Base-by-base conservation (phyloP, 2,113 vertebrate species). In the Gopherus flavomarginatus region DNA sequence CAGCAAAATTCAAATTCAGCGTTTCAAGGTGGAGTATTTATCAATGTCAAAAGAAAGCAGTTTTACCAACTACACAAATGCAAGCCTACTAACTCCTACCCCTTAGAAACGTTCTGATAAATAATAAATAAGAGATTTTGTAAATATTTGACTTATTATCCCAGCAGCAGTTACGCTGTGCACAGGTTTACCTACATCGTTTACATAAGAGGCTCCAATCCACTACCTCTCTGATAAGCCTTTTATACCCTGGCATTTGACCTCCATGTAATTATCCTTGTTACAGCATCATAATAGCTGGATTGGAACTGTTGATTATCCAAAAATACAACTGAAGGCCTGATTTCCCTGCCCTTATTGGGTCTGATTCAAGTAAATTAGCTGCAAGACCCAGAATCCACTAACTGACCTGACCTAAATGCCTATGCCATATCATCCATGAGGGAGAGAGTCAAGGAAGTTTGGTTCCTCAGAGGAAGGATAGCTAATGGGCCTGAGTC, bases 251-350 rank as follows among this genome's bases (percentile, higher is more conserved):
- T 62, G 81, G 94, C 90, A 90, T 96, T 83, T 95, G 95, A 96
- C 92, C 94, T 94, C 90, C 84, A 95, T 93, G 92, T 94, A 90
- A 90, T 91, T 92, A 97, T 95, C 96, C 96, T 79, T 87, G 90
- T 97, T 97, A 97, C 78, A 78, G 49, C 80, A 91, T 96, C 94
- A 2, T 85, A 91, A 92, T 2, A 94, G 88, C 27, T 79, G 79
- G 82, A 85, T 50, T 62, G n/a, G 47, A 90, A 52, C 12, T 31
- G 54, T 47, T 80, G 49, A 79, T 17, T 80, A 44, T 72, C 69
- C 69, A 47, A 38, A 72, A 72, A 72, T 72, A 72, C 17, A 72
- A 52, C n/a, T 72, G 65, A 72, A 72, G 65, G 65, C n/a, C 65
- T 72, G 65, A 38, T 38, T 38, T 72, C 17, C n/a, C 27, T 24